phyloP scores from a whole-genome alignment of 2,888 invertebrate species.

The Nephrotoma appendiculata region DNA sequence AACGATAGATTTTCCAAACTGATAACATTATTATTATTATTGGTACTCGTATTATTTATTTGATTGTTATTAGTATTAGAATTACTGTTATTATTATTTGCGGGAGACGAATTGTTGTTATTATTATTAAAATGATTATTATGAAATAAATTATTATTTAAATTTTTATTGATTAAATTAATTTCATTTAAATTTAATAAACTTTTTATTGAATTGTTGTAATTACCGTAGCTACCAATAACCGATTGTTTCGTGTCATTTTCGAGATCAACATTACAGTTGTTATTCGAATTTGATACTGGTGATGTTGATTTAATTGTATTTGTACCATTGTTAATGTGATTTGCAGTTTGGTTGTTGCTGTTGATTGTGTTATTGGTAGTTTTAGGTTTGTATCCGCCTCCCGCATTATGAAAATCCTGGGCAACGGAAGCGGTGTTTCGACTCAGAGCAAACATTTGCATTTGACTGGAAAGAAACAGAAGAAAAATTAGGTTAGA shows the following conservation, averaged over 20 bases:
- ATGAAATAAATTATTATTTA: neutral
- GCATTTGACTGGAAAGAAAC: conserved; percentile 25
- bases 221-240: neutral
- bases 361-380: conserved; percentile 12
- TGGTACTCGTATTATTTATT: neutral
- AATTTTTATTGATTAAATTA: neutral
- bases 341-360: conserved; percentile 15
- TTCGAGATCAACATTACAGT: neutral
- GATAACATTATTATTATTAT: neutral
- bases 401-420: conserved; percentile 53
- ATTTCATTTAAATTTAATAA: conserved; percentile 1
- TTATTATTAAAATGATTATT: conserved; percentile 6
- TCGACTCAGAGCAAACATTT: conserved; percentile 35
- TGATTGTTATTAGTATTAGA: neutral
- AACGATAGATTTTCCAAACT: neutral
- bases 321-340: conserved; percentile 14
- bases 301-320: conserved; percentile 11
- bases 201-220: neutral
- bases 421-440: conserved; percentile 36
- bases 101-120: conserved; percentile 11
- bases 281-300: conserved; percentile 12
- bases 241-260: conserved; percentile 1
- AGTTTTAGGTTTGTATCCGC: conserved; percentile 20
- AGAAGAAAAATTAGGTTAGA: too few relatives aligned
- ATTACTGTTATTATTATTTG: conserved; percentile 5